A percentile compares a stretch with the other conserved stretches of the same genome.
Conservation (phyloP, 1,140 invertebrate species). For the Geopemphigus sp. region DNA sequence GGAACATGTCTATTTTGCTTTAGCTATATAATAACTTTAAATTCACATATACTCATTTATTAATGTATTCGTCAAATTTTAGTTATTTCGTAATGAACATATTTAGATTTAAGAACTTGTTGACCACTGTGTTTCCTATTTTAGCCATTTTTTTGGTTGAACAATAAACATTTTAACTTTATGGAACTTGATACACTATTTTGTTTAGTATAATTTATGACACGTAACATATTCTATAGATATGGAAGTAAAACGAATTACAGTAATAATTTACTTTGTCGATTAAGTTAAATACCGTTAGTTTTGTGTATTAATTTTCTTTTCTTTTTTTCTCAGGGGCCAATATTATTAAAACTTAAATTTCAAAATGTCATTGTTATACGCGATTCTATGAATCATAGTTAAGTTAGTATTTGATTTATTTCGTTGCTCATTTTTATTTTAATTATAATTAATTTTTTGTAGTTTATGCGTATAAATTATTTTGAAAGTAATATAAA, state of each 20-base stretch:
- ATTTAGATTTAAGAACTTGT: background rate
- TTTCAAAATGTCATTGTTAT: background rate
- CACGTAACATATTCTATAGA: background rate
- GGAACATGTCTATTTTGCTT: background rate
- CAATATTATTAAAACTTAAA: background rate
- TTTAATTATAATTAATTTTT: background rate
- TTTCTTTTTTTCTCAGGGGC: constrained; percentile 5
- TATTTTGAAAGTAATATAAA: constrained; percentile 3
- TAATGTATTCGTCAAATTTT: background rate
- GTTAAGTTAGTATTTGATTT: constrained; percentile 5
- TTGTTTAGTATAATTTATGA: background rate
- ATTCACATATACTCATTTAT: background rate
- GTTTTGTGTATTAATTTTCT: constrained; percentile 2
- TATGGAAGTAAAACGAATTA: constrained; percentile 1
- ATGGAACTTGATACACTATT: background rate
- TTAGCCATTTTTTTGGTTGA: constrained; percentile 8
- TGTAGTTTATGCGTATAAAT: background rate
- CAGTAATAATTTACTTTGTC: background rate
- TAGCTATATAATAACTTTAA: background rate
- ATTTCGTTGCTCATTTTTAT: constrained; percentile 11
- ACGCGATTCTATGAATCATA: background rate
- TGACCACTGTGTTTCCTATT: constrained; percentile 11
- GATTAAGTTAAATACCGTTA: background rate
- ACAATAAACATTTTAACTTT: constrained; percentile 1
- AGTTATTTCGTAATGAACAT: background rate